Conservation (phyloP, 2,888 invertebrate species). For the Parnassius glacialis region DNA sequence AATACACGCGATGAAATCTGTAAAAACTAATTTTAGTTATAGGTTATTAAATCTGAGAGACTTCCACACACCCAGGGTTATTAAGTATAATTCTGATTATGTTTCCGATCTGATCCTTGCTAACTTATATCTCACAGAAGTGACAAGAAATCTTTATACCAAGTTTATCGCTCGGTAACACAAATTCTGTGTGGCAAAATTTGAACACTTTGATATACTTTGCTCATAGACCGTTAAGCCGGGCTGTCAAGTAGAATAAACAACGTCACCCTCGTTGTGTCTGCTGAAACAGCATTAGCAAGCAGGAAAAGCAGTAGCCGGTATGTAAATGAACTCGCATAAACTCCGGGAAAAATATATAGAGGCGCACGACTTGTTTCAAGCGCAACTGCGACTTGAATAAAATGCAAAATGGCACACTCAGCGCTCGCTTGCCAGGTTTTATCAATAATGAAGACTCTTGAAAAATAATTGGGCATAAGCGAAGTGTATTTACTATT, state of each 20-base stretch:
- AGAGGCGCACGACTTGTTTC: constrained; percentile 10
- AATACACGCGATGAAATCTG: no score
- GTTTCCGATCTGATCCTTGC: no score
- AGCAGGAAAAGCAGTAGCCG: constrained; percentile 1
- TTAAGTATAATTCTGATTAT: no score
- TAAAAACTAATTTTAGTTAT: no score
- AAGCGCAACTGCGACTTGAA: constrained; percentile 12
- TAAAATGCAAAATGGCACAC: constrained; percentile 18
- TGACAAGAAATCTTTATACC: no score
- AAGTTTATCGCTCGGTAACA: no score
- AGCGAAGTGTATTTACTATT: no score
- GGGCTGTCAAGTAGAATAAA: constrained; percentile 16
- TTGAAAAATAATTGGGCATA: no score
- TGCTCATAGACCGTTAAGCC: not conserved
- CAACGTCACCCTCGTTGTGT: constrained; percentile 15
- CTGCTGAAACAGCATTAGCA: constrained; percentile 6
- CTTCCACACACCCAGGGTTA: no score
- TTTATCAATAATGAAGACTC: not conserved
- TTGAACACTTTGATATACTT: not conserved
- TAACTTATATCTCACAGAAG: no score
- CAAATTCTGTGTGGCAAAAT: no score
- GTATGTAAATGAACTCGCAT: constrained; percentile 21
- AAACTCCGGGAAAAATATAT: constrained; percentile 24
- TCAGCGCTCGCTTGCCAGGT: not conserved
- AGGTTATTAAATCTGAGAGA: no score